A percentile compares a stretch with the other conserved stretches of the same genome.
Conservation (phyloP, 2,888 invertebrate genomes). For the Pseudococcus viburni region DNA sequence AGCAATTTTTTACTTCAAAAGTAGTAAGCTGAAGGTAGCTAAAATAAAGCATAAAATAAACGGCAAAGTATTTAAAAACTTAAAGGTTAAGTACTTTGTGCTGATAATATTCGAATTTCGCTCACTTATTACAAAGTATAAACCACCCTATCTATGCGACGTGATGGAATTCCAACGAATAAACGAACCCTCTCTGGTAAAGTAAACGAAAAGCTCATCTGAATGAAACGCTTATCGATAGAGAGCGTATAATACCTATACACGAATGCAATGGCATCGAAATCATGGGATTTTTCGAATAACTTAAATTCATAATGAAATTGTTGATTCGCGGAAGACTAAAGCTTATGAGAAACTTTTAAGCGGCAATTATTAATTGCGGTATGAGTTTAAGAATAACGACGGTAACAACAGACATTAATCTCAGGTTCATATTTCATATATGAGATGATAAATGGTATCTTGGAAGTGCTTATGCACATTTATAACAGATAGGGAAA, state of each 20-base stretch:
- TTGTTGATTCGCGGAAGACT: background rate
- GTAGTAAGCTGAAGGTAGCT: background rate
- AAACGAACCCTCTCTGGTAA: background rate
- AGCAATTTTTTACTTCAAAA: background rate
- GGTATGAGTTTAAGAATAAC: background rate
- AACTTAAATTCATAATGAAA: background rate
- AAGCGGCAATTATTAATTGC: background rate
- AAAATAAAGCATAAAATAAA: background rate
- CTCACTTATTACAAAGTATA: background rate
- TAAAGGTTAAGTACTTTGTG: background rate
- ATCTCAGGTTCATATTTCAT: conserved; percentile 36
- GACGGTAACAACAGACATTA: conserved; percentile 10
- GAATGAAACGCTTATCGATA: background rate
- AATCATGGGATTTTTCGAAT: background rate
- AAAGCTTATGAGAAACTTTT: background rate
- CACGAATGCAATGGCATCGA: background rate
- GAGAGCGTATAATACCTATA: conserved; percentile 21
- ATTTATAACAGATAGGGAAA: conserved; percentile 1
- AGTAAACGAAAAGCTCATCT: background rate
- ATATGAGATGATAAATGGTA: conserved; percentile 12
- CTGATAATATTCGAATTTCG: background rate
- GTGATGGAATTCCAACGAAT: background rate
- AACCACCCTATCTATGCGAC: background rate
- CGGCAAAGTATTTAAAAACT: background rate
- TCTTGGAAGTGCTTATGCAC: conserved; percentile 31